Base-by-base conservation (phyloP, 2,888 invertebrate genomes). In the Gisinianus flammeolus region DNA sequence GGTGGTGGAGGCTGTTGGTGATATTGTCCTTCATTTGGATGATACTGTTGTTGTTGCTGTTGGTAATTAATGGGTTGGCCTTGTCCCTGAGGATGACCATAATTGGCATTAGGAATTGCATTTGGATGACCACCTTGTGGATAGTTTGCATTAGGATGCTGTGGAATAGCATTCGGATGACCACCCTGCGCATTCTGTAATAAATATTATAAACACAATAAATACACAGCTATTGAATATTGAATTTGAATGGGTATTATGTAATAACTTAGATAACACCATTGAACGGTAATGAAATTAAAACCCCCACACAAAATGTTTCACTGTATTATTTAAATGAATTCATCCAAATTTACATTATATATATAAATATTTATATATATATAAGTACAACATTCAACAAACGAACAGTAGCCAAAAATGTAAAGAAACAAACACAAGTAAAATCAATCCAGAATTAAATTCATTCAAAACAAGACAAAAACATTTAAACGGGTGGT, bases 61-160 rank as follows among this genome's bases (percentile, higher is more conserved):
- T 85, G 85, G 54, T 82, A 83, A 68, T 82, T 81, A 64, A 84
- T 73, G 26, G 76, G 85, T 76, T 80, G 83, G 72, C 85, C 86
- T n/a, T 84, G 83, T 12, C 78, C 80, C 24, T 78, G 81, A 5
- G 64, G 78, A 4, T 76, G 70, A 24, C 69, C 75, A 19, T 30
- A 33, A n/a, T 26, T 22, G 16, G 30, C 2, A 28, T 64, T 64
- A 24, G 33, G 78, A 68, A 79, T 78, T 67, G 79, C 79, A 67
- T 81, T 81, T 19, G 80, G 81, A 58, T 81, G 80, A 19, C 64
- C 33, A 67, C 35, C 35, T 35, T 35, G 35, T 12, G 5, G 35
- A 8, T 35, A n/a, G 77, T 78, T 16, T 69, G 74, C 33, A 64
- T 31, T 24, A 66, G n/a, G 35, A 16, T 31, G 31, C 64, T 56